Conservation (phyloP, 2,888 invertebrate species). For the Atrina japonica region DNA sequence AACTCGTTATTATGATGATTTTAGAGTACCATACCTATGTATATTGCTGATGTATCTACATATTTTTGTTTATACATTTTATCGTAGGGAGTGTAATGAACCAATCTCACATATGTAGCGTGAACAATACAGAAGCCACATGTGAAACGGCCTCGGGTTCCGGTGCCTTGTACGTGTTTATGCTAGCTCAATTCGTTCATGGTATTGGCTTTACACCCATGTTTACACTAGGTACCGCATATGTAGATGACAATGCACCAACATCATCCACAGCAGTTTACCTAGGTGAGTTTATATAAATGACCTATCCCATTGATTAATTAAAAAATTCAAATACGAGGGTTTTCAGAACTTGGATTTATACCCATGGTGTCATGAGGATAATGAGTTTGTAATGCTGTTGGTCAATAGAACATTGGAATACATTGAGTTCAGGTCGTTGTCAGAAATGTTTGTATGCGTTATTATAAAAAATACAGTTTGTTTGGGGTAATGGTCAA, state of each 20-base stretch:
- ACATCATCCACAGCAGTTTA: conserved; percentile 58
- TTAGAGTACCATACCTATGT: too few relatives aligned
- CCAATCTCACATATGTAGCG: conserved; percentile 15
- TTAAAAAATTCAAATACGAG: background rate
- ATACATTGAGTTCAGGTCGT: too few relatives aligned
- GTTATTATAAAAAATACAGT: too few relatives aligned
- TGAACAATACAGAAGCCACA: conserved; percentile 1
- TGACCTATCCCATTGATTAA: background rate
- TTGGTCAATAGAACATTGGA: too few relatives aligned
- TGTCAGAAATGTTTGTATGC: too few relatives aligned
- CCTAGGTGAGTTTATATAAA: conserved; percentile 50
- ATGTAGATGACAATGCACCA: conserved; percentile 62
- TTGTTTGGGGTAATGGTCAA: too few relatives aligned
- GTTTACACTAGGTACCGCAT: conserved; percentile 67
- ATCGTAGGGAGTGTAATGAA: conserved; percentile 6
- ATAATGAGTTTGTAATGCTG: background rate
- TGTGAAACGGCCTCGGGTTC: conserved; percentile 35
- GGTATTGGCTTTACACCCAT: conserved; percentile 66
- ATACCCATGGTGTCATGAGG: background rate
- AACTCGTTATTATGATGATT: too few relatives aligned
- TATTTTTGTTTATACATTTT: too few relatives aligned
- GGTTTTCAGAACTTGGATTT: background rate
- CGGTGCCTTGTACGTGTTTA: conserved; percentile 53
- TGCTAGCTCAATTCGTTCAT: conserved; percentile 63
- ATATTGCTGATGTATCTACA: too few relatives aligned